Evolutionary conservation across 2,113 vertebrate species (phyloP), one percentile per base, ranked within the genome.

Genomic region (Athene noctua): DNA sequence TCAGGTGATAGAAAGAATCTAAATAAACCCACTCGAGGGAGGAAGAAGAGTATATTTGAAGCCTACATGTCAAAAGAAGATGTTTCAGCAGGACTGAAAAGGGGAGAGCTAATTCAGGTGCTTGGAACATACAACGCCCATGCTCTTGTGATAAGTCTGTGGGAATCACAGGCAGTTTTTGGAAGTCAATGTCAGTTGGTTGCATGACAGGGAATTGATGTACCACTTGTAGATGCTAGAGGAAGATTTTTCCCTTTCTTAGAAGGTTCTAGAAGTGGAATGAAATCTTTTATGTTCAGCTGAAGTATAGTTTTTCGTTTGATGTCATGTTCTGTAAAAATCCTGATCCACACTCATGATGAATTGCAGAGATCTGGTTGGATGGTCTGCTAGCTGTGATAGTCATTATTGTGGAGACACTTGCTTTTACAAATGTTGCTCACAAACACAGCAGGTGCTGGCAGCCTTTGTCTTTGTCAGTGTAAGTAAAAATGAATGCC

Each of bases 31-130:
- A 95, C 78, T 49, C 97, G 98, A 96, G 98, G 98, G 58, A 97
- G 97, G 89, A 99, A 98, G 97, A 99, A 98, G 97, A 98, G 96
- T 80, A 74, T 99, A 79, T 99, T 99, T 97, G 99, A 99, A 91
- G 81, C 97, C 65, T 99, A 99, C 98, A 97, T 99, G 98, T 97
- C 96, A 49, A 91, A 71, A 38, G 98, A 99, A 92, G 99, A 98
- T 44, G 98, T 99, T 77, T 99, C 99, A 72, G 98, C 98, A 51
- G 99, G 99, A 81, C 97, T 99, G 92, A 99, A 99, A 97, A 98
- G 98, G 97, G 98, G 98, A 97, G 98, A 99, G 71, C 98, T 99
- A 66, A 97, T 99, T 92, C 99, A 99, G 99, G 99, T 99, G 96
- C 95, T 91, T 94, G 79, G 92, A 91, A 79, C 14, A 18, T 87